Percentiles rank a stretch among this genome's conserved stretches.
These are phyloP conservation scores for Lasiurus borealis DNA, from an alignment of 2,113 vertebrate genomes.

Conservation along the genomic window DNA sequence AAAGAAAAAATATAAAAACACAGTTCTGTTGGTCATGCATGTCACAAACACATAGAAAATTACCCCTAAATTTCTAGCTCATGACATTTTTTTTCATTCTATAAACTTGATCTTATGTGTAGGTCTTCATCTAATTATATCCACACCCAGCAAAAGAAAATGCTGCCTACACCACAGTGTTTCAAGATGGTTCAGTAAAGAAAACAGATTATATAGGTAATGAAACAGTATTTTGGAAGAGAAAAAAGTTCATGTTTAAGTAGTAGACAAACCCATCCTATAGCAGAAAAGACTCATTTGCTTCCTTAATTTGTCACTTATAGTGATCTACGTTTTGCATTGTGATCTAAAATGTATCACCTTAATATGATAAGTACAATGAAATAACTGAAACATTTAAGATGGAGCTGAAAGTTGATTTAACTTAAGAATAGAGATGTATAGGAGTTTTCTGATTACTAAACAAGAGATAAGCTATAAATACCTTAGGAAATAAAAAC, in stretches of 20 bases:
- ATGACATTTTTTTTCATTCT: slow-evolving; percentile 47
- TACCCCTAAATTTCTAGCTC: slow-evolving; percentile 44
- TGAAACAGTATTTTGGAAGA: slow-evolving; percentile 16
- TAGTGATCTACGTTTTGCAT: slow-evolving; percentile 13
- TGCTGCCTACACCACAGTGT: not conserved
- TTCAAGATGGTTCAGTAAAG: not conserved
- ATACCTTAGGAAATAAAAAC: slow-evolving; percentile 36
- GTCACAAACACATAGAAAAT: slow-evolving; percentile 50
- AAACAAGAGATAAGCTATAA: slow-evolving; percentile 24
- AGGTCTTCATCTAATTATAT: slow-evolving; percentile 43
- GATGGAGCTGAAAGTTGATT: not conserved
- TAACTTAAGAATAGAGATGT: not conserved
- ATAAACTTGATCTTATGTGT: slow-evolving; percentile 38
- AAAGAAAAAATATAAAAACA: not conserved
- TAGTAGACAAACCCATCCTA: slow-evolving; percentile 4
- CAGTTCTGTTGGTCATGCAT: slow-evolving; percentile 39
- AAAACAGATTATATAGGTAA: slow-evolving; percentile 31
- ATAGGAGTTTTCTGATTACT: not conserved
- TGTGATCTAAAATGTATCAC: not conserved
- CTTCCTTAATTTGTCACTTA: slow-evolving; percentile 49
- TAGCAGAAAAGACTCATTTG: no score
- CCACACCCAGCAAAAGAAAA: slow-evolving; percentile 44
- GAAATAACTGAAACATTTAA: slow-evolving; percentile 42
- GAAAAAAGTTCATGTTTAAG: not conserved
- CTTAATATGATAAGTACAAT: slow-evolving; percentile 46